These are phyloP conservation scores for Tragelaphus scriptus DNA, from an alignment of 2,113 vertebrate species.

Conservation along the genomic window DNA sequence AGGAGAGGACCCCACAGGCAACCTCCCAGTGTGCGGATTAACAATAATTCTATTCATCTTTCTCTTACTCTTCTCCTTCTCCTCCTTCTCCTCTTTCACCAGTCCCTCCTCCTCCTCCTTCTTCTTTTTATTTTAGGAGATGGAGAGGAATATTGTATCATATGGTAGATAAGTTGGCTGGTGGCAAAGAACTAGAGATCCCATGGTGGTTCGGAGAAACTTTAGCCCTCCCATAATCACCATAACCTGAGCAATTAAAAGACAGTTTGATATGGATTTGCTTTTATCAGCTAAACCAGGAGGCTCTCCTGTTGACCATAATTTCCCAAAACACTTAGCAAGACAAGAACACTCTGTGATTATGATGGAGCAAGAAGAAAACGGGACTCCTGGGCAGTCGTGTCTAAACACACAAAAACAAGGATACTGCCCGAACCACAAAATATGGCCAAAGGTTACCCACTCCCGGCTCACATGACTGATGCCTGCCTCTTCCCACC, in stretches of 20 bases:
- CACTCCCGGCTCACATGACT: neutral
- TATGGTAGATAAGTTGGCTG: neutral
- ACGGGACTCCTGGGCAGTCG: fast-evolving
- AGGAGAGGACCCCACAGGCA: neutral
- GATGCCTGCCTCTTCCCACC: neutral
- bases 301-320: neutral
- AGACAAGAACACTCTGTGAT: neutral
- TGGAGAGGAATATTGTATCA: neutral
- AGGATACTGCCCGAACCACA: neutral
- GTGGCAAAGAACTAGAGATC: neutral
- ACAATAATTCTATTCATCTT: fast-evolving
- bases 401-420: neutral
- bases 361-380: neutral
- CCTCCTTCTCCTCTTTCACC: neutral
- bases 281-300: neutral
- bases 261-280: neutral
- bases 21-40: neutral
- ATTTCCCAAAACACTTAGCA: neutral
- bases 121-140: neutral
- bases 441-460: neutral
- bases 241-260: neutral
- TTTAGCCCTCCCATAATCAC: neutral
- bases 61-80: neutral
- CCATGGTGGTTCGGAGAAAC: fast-evolving
- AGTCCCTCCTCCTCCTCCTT: neutral